Base-by-base conservation (phyloP, 2,888 invertebrate species). In the Nemotelus pantherinus region DNA sequence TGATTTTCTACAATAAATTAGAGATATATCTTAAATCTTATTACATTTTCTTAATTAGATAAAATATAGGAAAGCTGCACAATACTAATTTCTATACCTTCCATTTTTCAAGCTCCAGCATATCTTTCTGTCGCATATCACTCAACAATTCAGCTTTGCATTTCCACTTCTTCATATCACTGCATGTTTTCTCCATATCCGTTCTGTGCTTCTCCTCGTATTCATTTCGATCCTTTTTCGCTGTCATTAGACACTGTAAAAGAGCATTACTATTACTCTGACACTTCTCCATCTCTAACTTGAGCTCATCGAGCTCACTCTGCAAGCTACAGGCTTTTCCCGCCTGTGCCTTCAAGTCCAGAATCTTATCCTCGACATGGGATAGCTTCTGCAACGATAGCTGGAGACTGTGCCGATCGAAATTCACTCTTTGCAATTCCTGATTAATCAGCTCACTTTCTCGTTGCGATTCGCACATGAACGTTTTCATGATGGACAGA, bases 311-410 rank as follows among this genome's bases (percentile, higher is more conserved):
- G 9, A 71, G 43, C 9, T 55, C 57, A 43, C 44, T 71, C 44
- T 71, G 48, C 4, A 53, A n/a, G 3, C 3, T 44, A 44, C 57
- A n/a, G 9, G 57, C 53, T 25, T 55, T 71, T 3, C 55, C 41
- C 6, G 71, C 71, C 10, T 71, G 71, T 44, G 53, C 57, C 57
- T 71, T 71, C 55, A 71, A 43, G 57, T 71, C 44, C 53, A 71
- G 9, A 43, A 71, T 71, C 10, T 53, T 50, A 3, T 10, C 55
- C 41, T 71, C 71, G 44, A 71, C 71, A 55, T 57, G 55, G 2
- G 71, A 10, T n/a, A 71, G 44, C 25, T 57, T 71, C 5, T 53
- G 45, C 71, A 71, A 57, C 9, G 53, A 48, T n/a, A 55, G 10
- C n/a, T 71, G 53, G 3, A 71, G 57, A 57, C 44, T 71, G 10